Evolutionary conservation across 1,140 invertebrate genomes (phyloP), one percentile per base, ranked within the genome.

Genomic region (Saccostrea echinata): DNA sequence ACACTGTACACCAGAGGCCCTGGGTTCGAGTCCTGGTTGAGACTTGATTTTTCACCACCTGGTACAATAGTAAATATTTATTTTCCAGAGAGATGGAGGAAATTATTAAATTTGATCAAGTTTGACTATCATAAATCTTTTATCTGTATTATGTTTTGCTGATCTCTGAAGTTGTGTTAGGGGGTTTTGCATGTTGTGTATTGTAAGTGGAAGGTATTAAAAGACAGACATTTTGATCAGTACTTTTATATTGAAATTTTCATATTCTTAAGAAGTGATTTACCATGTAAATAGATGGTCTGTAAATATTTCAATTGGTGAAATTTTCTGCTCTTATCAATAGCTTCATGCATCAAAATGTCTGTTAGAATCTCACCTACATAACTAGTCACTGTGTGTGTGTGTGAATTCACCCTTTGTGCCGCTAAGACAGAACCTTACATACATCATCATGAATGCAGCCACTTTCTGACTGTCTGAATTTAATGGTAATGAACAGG

Each of bases 141-240:
- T 43, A 3, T 43, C 16, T 61, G 2, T n/a, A 18, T 61, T 61
- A 1, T 13, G 4, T 76, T 76, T 3, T 30, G 3, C 12, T 9
- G 12, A 30, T 2, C 68, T 76, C 68, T 76, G 68, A 76, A 76
- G 68, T 76, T 16, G 52, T 83, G 81, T 83, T 83, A 51, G 81
- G 81, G 81, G 81, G 81, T 51, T n/a, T 52, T 83, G 81, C 81
- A 83, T 83, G 81, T 83, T 51, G 16, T 81, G 76, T 81, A 81
- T 30, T 83, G 81, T 83, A 83, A 83, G 81, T 83, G 81, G 81
- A 83, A 83, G 81, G 52, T 52, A 53, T 13, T 83, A 83, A 52
- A 61, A 43, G 33, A 76, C 24, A 76, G 68, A 76, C 68, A 76
- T 76, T 33, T 76, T 76, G 68, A 76, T 76, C 3, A 13, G n/a